Percentiles rank a stretch among this genome's conserved stretches.
These are phyloP conservation scores for Drosophila setifemur DNA, from an alignment of 1,140 invertebrate genomes.

Conservation along the genomic window DNA sequence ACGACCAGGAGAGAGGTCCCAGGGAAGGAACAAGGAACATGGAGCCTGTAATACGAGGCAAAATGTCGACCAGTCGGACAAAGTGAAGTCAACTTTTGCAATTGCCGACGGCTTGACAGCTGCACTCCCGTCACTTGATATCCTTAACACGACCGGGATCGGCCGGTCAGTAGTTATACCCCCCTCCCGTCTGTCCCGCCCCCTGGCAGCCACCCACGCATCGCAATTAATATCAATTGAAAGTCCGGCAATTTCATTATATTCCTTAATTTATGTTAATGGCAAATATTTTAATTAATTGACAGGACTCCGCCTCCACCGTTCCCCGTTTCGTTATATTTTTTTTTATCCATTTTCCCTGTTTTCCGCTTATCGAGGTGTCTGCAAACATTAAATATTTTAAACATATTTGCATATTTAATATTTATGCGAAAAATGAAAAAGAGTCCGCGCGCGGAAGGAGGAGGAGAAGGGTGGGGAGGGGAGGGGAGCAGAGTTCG, in stretches of 20 bases:
- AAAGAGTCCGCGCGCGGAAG: neutral
- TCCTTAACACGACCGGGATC: neutral
- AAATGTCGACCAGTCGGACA: neutral
- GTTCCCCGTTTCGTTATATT: too few relatives aligned
- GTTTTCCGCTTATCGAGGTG: slow-evolving; percentile 19
- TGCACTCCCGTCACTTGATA: neutral
- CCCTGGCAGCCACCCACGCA: neutral
- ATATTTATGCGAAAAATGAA: slow-evolving; percentile 35
- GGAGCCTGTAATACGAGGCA: too few relatives aligned
- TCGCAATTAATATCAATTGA: slow-evolving; percentile 77
- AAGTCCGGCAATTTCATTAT: slow-evolving; percentile 63
- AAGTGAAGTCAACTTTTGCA: slow-evolving; percentile 45
- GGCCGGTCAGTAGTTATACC: neutral
- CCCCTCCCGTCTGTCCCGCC: neutral
- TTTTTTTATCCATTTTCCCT: too few relatives aligned
- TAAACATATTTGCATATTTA: slow-evolving; percentile 43
- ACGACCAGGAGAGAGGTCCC: neutral
- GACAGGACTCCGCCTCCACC: slow-evolving; percentile 9
- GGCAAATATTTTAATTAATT: slow-evolving; percentile 77
- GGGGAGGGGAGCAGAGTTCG: too few relatives aligned
- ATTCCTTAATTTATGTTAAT: slow-evolving; percentile 76
- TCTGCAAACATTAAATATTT: slow-evolving; percentile 45
- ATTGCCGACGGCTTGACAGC: slow-evolving; percentile 26
- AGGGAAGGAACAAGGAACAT: too few relatives aligned
- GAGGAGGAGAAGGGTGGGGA: too few relatives aligned